These are phyloP conservation scores for Grus americana DNA, from an alignment of 2,113 vertebrate species.

Conservation along the genomic window DNA sequence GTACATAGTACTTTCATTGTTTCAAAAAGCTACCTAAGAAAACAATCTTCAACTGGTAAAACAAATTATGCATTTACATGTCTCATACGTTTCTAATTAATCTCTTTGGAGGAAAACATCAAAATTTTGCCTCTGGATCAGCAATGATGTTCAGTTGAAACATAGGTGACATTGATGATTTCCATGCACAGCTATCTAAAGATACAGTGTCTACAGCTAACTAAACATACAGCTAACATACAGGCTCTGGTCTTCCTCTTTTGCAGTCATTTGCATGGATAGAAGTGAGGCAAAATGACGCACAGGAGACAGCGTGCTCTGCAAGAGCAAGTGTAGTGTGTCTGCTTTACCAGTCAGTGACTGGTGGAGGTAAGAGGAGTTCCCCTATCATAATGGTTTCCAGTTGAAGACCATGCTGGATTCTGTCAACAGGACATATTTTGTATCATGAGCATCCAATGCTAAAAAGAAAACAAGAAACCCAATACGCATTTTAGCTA, in stretches of 20 bases:
- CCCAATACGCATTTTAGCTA: background rate
- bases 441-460: background rate
- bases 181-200: background rate
- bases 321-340: background rate
- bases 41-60: background rate
- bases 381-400: background rate
- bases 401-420: background rate
- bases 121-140: background rate
- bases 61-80: background rate
- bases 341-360: background rate
- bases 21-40: background rate
- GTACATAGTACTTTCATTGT: background rate
- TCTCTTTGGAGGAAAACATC: background rate
- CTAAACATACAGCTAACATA: background rate
- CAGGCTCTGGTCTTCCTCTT: background rate
- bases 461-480: background rate
- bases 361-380: background rate
- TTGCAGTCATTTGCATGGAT: background rate
- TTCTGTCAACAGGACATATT: background rate
- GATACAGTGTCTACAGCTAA: background rate
- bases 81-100: background rate
- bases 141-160: background rate
- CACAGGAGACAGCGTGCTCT: accelerated
- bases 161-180: accelerated
- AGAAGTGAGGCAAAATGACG: background rate